phyloP scores from a whole-genome alignment of 2,797 vertebrate genomes.

The Coracias cyanogaster region DNA sequence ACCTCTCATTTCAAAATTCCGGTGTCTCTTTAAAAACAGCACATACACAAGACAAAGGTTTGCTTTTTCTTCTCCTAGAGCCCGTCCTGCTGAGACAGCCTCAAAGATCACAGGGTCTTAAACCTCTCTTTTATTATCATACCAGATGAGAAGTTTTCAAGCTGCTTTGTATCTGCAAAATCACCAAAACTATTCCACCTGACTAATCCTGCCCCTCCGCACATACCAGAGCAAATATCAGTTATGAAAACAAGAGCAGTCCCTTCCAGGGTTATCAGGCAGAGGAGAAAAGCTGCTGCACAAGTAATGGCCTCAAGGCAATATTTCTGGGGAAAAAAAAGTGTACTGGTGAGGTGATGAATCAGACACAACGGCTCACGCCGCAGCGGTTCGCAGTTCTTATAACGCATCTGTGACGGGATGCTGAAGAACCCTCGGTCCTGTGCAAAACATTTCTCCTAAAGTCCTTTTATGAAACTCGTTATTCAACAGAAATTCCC shows the following conservation, averaged over 20 bases:
- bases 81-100: neutral
- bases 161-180: neutral
- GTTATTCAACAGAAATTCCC: conserved; percentile 20
- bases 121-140: neutral
- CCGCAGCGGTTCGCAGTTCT: conserved; percentile 1
- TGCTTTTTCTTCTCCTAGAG: neutral
- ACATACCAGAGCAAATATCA: neutral
- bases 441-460: conserved; percentile 21
- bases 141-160: neutral
- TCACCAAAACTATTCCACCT: neutral
- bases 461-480: conserved; percentile 20
- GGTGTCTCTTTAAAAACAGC: too few species aligned
- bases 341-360: neutral
- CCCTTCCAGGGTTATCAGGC: neutral
- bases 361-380: neutral
- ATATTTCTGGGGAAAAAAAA: neutral
- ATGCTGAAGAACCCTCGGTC: neutral
- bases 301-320: neutral
- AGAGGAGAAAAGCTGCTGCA: neutral
- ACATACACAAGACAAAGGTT: neutral
- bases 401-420: neutral
- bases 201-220: neutral
- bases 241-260: neutral
- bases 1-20: neutral
- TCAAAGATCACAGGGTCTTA: neutral